Evolutionary conservation across 2,888 invertebrate species (phyloP), one percentile per base, ranked within the genome.

Genomic region (Cephus rjabovi): DNA sequence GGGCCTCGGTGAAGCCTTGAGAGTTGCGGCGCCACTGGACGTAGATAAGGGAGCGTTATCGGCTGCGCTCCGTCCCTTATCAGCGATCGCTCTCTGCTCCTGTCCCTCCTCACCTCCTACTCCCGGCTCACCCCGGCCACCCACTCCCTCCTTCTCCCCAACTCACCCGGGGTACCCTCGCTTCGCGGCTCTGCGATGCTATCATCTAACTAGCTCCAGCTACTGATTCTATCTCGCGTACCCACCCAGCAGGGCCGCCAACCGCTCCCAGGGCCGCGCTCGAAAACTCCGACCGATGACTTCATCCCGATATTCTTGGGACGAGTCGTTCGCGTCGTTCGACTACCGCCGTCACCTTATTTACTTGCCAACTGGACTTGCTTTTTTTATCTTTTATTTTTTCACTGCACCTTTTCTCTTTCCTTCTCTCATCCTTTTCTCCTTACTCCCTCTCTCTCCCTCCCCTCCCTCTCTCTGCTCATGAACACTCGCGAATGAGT

Each of bases 161-260:
- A 79, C 82, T 83, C 83, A 82, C 82, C 83, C 85, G 84, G 85
- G 81, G 79, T 85, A 84, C 83, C 88, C 87, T 86, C 86, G 88
- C 82, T 84, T 85, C 88, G 87, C 88, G 87, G 91, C 92, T 92
- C 92, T 89, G 91, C 92, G 93, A 93, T 93, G 90, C 91, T 93
- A 93, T 93, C 93, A 90, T 89, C 92, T 93, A 93, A 93, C 93
- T 93, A 93, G 93, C 93, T 93, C 93, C 93, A 92, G 92, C 92
- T 92, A 91, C 91, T 91, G 93, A 93, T 93, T 92, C 90, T 93
- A 93, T 93, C 93, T 90, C 86, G 78, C 85, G 86, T 88, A 89
- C 88, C 88, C 88, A 89, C 87, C 89, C 89, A 86, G 81, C 89
- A 87, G 88, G 87, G 76, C 79, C 79, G 79, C 84, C 86, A 81